phyloP scores from a whole-genome alignment of 2,113 vertebrate species.

The Gymnocephalus cernua region DNA sequence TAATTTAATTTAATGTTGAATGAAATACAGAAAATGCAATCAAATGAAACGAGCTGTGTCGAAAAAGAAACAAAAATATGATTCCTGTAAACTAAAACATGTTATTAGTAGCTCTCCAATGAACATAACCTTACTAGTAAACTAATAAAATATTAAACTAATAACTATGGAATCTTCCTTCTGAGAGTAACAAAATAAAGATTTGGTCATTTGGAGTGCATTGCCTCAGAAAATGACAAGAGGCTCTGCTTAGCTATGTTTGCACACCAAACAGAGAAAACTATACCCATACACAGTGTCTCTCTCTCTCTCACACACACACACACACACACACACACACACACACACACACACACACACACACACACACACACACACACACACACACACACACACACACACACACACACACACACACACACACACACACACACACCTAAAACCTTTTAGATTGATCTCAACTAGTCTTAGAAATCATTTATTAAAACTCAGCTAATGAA shows the following conservation, averaged over 20 bases:
- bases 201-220: conserved; percentile 84
- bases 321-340: no score
- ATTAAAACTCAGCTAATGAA: conserved; percentile 30
- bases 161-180: conserved; percentile 76
- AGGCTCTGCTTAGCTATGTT: conserved; percentile 63
- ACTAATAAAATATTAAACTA: conserved; percentile 81
- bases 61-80: conserved; percentile 85
- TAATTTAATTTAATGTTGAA: conserved; percentile 92
- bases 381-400: neutral
- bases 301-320: no score
- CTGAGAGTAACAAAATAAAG: conserved; percentile 86
- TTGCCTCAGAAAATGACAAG: conserved; percentile 68
- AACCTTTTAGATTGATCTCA: conserved; percentile 28
- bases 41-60: conserved; percentile 82
- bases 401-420: conserved; percentile 28
- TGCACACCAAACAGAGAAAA: conserved; percentile 69
- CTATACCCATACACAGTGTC: conserved; percentile 12
- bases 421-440: conserved; percentile 9
- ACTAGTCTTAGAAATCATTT: neutral
- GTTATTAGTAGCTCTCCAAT: conserved; percentile 84
- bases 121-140: conserved; percentile 83
- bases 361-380: no score
- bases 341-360: no score
- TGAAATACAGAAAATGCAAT: conserved; percentile 94
- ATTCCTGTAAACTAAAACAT: conserved; percentile 84